Evolutionary conservation across 2,888 invertebrate species (phyloP).

Genomic region (Perithous albicinctus): DNA sequence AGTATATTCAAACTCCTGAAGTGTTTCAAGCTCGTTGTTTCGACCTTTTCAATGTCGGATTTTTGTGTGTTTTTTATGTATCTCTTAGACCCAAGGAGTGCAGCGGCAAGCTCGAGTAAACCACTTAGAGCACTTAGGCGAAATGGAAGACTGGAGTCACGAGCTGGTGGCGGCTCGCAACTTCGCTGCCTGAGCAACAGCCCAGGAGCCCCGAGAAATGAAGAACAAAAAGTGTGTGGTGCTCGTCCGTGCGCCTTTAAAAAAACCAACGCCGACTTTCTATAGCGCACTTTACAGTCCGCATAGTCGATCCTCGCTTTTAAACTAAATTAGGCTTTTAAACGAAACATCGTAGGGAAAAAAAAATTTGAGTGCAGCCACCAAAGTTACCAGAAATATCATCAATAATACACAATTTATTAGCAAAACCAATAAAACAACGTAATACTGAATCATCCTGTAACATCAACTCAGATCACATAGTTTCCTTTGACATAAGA

Average conservation of each 20-base stretch:
- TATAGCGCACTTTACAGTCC: not conserved
- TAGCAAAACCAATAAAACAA: not conserved
- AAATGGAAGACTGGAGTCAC: constrained; percentile 48
- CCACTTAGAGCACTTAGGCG: constrained; percentile 64
- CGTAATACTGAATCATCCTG: not conserved
- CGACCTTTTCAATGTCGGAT: constrained; percentile 23
- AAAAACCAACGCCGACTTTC: constrained; percentile 15
- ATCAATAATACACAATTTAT: not conserved
- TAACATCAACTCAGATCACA: not conserved
- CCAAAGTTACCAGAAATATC: not conserved
- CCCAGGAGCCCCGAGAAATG: constrained; percentile 8
- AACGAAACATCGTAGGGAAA: not conserved
- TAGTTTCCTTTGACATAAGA: constrained; percentile 2
- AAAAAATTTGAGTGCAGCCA: not conserved
- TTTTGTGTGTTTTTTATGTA: constrained; percentile 25
- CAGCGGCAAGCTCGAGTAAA: constrained; percentile 36
- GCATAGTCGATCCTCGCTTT: not conserved
- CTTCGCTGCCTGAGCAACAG: constrained; percentile 11
- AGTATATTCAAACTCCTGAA: not conserved
- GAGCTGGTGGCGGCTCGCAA: constrained; percentile 16
- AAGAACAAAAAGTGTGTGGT: constrained; percentile 20
- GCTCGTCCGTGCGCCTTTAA: constrained; percentile 9
- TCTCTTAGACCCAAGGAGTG: constrained; percentile 1
- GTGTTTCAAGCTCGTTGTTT: not conserved
- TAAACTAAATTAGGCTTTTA: not conserved